Conservation (phyloP, 1,140 invertebrate genomes). For the Musca domestica region DNA sequence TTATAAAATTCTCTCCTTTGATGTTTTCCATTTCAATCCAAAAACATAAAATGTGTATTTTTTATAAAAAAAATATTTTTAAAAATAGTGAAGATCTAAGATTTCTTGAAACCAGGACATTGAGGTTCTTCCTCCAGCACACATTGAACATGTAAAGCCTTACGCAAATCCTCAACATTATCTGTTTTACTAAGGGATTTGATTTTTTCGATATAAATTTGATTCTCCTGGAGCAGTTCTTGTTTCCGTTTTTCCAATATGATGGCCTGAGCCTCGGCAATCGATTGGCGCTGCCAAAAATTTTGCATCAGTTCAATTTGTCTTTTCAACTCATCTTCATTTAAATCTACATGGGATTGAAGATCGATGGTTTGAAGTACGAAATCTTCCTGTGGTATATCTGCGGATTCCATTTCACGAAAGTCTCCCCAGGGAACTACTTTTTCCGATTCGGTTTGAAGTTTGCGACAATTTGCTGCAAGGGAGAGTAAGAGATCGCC, state of each 20-base stretch:
- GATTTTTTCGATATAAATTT: conserved; percentile 42
- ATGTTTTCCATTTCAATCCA: conserved; percentile 50
- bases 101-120: no score
- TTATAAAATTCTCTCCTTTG: conserved; percentile 50
- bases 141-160: conserved; percentile 14
- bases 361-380: conserved; percentile 36
- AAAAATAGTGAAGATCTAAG: no score
- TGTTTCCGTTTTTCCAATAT: conserved; percentile 40
- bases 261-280: conserved; percentile 41
- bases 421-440: conserved; percentile 32
- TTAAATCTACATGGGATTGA: conserved; percentile 39
- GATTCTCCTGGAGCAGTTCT: conserved; percentile 39
- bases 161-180: conserved; percentile 38
- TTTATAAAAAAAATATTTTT: no score
- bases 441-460: conserved; percentile 47
- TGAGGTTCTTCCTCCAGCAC: background rate
- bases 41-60: background rate
- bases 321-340: conserved; percentile 29
- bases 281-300: conserved; percentile 45
- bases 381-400: conserved; percentile 25
- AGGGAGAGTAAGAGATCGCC: conserved; percentile 44
- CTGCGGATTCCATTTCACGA: conserved; percentile 33
- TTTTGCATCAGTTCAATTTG: conserved; percentile 31
- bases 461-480: conserved; percentile 46
- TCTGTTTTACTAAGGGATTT: conserved; percentile 45